Base-by-base conservation (phyloP, 2,888 invertebrate species). In the Axea sp. region DNA sequence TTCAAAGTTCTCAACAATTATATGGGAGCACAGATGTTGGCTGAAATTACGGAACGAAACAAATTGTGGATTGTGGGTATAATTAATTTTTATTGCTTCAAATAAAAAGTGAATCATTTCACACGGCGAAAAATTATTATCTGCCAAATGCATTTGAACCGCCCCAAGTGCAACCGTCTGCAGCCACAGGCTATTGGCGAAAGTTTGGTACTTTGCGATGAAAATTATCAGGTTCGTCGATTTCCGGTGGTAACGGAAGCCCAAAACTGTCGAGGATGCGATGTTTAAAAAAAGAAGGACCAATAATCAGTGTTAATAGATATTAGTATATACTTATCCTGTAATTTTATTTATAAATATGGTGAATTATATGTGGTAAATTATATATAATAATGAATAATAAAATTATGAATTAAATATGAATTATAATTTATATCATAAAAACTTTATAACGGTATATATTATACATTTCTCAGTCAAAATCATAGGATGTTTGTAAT, bases 151-250 rank as follows among this genome's bases (percentile, higher is more conserved):
- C 62, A 39, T 37, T 55, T 14, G 49, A 49, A 17, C 7, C 26
- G 31, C 14, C 19, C 17, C 28, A 22, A 53, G 22, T 59, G 49
- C 73, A 57, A 68, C 43, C 49, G 68, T 73, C 55, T 68, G 11
- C 73, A 59, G 72, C 60, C 68, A 51, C 71, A 76, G 57, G 76
- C 76, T 76, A 80, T 78, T 77, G 79, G 78, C 80, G 77, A 81
- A 82, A 79, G 78, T 81, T 77, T 76, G 77, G 78, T 78, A 79
- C 79, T 80, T 77, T 69, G 75, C 73, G 77, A 74, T 81, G 81
- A 76, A 83, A 84, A 84, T 83, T 82, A 82, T 78, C 79, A 82
- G 81, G 77, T 76, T 73, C 68, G 60, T 55, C 69, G 57, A 78
- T 78, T 79, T 82, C 82, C 82, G 82, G 72, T 72, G 76, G 76